phyloP scores from a whole-genome alignment of 1,140 invertebrate genomes.

The Aphelinus atriplicis region DNA sequence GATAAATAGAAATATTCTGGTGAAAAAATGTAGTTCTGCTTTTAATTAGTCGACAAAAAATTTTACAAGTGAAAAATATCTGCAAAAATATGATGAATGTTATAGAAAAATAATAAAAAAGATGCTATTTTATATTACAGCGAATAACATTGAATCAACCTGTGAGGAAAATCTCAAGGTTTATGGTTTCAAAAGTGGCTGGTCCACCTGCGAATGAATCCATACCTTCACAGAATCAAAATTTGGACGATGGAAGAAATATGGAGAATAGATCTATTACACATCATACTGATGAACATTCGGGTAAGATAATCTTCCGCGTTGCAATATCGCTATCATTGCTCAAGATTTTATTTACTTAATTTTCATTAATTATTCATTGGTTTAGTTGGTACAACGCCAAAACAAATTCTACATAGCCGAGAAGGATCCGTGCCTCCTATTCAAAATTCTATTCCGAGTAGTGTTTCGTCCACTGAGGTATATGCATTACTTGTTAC shows the following conservation, averaged over 20 bases:
- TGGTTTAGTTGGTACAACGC: conserved; percentile 23
- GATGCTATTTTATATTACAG: conserved; percentile 10
- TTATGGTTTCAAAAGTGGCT: conserved; percentile 67
- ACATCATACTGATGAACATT: conserved; percentile 51
- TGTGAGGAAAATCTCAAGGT: conserved; percentile 65
- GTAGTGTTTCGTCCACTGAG: conserved; percentile 46
- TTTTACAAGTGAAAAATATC: too few species aligned
- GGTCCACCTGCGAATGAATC: conserved; percentile 54
- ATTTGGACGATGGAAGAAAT: conserved; percentile 23
- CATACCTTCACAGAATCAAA: conserved; percentile 34
- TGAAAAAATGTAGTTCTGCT: too few species aligned
- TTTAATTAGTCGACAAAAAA: too few species aligned
- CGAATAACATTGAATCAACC: conserved; percentile 47
- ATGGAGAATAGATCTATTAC: conserved; percentile 26
- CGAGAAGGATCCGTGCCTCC: conserved; percentile 62
- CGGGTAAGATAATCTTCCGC: conserved; percentile 42
- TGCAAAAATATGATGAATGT: not conserved
- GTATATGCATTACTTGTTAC: conserved; percentile 42
- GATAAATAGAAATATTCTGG: not conserved
- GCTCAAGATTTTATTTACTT: not conserved
- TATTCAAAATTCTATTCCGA: conserved; percentile 43
- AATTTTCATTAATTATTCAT: not conserved
- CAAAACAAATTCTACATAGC: conserved; percentile 55
- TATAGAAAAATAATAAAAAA: not conserved
- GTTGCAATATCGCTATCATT: not conserved